Conservation (phyloP, 2,888 invertebrate genomes). For the Disparrhopalites patrizii region DNA sequence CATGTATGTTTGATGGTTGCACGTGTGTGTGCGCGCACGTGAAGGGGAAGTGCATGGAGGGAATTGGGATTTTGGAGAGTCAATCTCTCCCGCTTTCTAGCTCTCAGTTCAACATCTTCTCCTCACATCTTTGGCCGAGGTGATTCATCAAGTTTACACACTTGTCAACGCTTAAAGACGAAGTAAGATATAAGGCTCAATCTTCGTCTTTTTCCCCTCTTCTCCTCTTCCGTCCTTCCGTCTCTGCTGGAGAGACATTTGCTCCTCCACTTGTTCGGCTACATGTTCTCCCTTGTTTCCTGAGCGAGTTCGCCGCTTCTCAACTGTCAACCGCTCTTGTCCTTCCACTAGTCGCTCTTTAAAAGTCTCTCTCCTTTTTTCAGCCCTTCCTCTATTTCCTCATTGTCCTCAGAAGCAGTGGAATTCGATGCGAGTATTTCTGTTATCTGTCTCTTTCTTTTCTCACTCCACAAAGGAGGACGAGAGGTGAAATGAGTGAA, state of each 20-base stretch:
- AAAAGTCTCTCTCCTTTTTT: neutral
- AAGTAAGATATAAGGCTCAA: neutral
- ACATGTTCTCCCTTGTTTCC: too few species aligned
- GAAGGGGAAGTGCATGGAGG: too few species aligned
- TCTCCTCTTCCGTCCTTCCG: neutral
- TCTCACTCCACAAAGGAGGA: too few species aligned
- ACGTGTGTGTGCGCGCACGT: too few species aligned
- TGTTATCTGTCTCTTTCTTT: neutral
- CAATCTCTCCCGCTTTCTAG: too few species aligned
- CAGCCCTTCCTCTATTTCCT: neutral
- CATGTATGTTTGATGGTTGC: too few species aligned
- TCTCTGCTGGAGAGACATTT: neutral
- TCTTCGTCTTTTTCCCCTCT: neutral
- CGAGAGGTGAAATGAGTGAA: too few species aligned
- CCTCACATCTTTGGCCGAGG: slow-evolving; percentile 4
- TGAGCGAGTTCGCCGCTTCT: too few species aligned
- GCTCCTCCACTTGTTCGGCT: neutral
- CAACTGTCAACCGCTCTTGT: neutral
- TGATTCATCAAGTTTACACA: slow-evolving; percentile 27
- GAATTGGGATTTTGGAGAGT: too few species aligned
- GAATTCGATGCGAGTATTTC: neutral
- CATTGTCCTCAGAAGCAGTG: neutral
- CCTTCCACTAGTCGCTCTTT: neutral
- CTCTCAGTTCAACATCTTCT: slow-evolving; percentile 11
- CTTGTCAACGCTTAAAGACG: neutral